A percentile compares a stretch with the other conserved stretches of the same genome.
These are phyloP conservation scores for Euphonia xanthogaster DNA, from an alignment of 2,797 vertebrate genomes.

Conservation along the genomic window DNA sequence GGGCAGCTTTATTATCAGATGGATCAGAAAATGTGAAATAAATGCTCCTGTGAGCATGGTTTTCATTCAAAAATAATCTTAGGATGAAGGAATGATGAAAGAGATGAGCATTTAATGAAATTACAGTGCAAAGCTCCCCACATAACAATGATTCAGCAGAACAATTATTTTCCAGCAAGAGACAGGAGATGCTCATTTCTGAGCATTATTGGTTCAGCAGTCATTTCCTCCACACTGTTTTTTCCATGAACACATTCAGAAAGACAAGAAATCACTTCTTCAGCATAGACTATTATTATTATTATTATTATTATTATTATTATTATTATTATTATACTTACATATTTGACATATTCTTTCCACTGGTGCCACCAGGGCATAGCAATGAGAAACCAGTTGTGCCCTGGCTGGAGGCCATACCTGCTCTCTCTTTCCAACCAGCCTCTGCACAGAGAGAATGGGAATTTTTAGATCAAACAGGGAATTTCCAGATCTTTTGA, in stretches of 20 bases:
- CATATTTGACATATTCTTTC: conserved; percentile 99
- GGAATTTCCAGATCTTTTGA: background rate
- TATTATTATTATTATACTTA: conserved; percentile 76
- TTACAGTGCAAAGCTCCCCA: background rate
- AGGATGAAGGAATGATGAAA: background rate
- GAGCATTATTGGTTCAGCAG: background rate
- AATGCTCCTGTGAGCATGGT: background rate
- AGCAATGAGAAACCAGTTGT: conserved; percentile 98
- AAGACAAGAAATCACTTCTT: background rate
- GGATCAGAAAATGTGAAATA: background rate
- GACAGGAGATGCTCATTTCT: background rate
- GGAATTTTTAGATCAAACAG: background rate
- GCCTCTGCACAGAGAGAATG: conserved; percentile 77
- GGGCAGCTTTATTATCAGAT: background rate
- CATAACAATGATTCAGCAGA: background rate
- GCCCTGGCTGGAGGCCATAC: conserved; percentile 89
- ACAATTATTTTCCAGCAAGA: background rate
- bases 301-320: background rate
- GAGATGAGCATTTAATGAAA: background rate
- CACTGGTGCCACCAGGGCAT: conserved; percentile 98
- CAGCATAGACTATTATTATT: background rate
- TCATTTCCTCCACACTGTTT: background rate
- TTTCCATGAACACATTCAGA: background rate
- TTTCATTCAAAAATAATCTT: background rate
- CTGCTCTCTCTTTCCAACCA: conserved; percentile 97